Percentiles rank a stretch among this genome's conserved stretches.
phyloP scores from a whole-genome alignment of 2,113 vertebrate genomes.

The human region GRCh38 chr3:156329001-156329500 shows the following conservation, averaged over 20 bases:
- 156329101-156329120: not conserved
- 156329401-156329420: not conserved
- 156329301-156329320: not conserved
- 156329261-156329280: not conserved
- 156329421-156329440: not conserved
- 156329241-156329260: not conserved
- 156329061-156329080: not conserved
- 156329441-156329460: not conserved
- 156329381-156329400: not conserved
- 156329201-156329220: not conserved
- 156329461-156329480: not conserved
- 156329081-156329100: not conserved
- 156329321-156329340: not conserved
- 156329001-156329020: not conserved
- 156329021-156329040: not conserved
- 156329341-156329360: not conserved
- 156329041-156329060: not conserved
- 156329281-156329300: not conserved
- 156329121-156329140: not conserved
- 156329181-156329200: not conserved
- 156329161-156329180: not conserved
- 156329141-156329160: not conserved
- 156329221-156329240: not conserved
- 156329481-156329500: not conserved
- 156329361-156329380: not conserved